These are phyloP conservation scores for Patagioenas fasciata DNA, from an alignment of 2,113 vertebrate genomes.

Conservation along the genomic window DNA sequence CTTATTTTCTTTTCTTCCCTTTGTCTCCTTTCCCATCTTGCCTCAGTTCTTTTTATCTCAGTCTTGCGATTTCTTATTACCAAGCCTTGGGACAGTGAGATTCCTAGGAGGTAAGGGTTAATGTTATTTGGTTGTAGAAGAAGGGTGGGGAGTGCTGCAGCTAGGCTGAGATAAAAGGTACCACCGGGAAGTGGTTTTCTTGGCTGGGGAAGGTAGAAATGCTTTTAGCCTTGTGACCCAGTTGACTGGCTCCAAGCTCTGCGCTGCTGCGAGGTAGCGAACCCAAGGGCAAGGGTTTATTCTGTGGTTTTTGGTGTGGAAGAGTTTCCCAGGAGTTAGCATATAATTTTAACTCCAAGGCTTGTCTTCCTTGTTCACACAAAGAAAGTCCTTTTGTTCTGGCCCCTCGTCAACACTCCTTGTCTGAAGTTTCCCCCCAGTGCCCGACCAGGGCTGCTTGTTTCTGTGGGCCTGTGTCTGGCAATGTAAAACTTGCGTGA, in stretches of 20 bases:
- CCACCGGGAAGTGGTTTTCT: conserved; percentile 67
- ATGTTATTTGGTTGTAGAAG: conserved; percentile 60
- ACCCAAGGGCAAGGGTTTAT: conserved; percentile 14
- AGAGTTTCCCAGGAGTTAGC: conserved; percentile 28
- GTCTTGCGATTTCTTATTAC: background rate
- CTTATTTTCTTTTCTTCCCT: rapidly evolving
- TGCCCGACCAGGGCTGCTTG: background rate
- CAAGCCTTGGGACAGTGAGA: background rate
- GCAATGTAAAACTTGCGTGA: background rate
- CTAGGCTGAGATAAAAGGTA: conserved; percentile 55
- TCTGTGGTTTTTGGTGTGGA: background rate
- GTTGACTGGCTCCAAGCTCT: conserved; percentile 48
- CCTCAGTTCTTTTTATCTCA: background rate
- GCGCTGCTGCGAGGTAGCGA: background rate
- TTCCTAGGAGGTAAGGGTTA: conserved; percentile 53
- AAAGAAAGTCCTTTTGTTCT: background rate
- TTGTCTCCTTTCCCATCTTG: background rate
- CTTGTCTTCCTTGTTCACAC: background rate
- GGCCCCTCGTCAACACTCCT: background rate
- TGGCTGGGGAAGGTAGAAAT: conserved; percentile 60
- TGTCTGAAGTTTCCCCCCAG: background rate
- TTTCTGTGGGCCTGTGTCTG: background rate
- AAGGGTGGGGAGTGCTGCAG: conserved; percentile 62
- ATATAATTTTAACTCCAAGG: conserved; percentile 6
- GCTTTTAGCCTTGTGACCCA: conserved; percentile 61